These are phyloP conservation scores for Ibidorhyncha struthersii DNA, from an alignment of 2,113 vertebrate species.

Conservation along the genomic window DNA sequence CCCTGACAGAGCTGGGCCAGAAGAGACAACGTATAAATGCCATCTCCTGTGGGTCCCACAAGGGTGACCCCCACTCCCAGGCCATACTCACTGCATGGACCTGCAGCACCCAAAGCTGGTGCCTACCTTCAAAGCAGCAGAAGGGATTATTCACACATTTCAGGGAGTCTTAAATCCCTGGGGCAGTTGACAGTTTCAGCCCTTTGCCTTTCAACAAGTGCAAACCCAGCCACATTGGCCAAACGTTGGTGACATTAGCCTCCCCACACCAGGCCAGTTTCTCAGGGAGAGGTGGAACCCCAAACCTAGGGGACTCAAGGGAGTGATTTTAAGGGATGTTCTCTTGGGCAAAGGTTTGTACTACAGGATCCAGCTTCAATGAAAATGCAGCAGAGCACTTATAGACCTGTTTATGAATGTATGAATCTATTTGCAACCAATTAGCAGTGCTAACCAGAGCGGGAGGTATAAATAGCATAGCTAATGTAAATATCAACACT, in stretches of 20 bases:
- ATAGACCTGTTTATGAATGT: not conserved
- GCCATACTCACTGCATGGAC: not conserved
- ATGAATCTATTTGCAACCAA: slow-evolving; percentile 29
- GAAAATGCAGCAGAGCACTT: not conserved
- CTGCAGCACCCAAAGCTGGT: not conserved
- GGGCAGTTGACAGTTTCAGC: not conserved
- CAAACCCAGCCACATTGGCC: not conserved
- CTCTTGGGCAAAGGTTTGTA: not conserved
- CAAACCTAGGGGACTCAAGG: not conserved
- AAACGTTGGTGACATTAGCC: fast-evolving
- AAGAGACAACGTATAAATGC: not conserved
- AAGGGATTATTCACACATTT: not conserved
- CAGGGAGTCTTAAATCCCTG: not conserved
- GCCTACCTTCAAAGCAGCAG: not conserved
- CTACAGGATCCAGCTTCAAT: not conserved
- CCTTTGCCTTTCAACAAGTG: not conserved
- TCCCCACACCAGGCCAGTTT: not conserved
- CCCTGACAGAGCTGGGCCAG: not conserved
- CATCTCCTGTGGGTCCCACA: not conserved
- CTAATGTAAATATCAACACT: not conserved
- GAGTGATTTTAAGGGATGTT: not conserved
- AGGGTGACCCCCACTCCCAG: not conserved
- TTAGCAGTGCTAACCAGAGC: not conserved
- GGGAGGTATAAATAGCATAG: not conserved
- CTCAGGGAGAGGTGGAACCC: not conserved